Percentiles rank a stretch among this genome's conserved stretches.
These are phyloP conservation scores for Platypus cylindrus DNA, from an alignment of 2,888 invertebrate species.

Conservation along the genomic window DNA sequence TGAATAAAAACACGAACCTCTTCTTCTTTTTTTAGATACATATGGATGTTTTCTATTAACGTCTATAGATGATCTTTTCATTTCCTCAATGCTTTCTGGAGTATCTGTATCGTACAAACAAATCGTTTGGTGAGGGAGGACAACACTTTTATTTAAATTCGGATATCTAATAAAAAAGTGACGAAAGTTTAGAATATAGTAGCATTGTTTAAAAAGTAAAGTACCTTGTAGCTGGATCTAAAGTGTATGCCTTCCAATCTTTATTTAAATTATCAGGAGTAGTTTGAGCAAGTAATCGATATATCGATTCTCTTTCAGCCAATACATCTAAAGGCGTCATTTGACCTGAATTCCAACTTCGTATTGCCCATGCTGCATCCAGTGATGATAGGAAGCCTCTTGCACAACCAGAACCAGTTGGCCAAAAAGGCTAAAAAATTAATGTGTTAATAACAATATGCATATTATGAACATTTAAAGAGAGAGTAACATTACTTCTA, in stretches of 20 bases:
- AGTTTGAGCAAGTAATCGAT: slow-evolving; percentile 65
- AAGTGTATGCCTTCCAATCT: slow-evolving; percentile 74
- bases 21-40: slow-evolving; percentile 51
- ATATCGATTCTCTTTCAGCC: slow-evolving; percentile 86
- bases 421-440: slow-evolving; percentile 85
- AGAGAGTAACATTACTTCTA: slow-evolving; percentile 52
- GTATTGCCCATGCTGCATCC: slow-evolving; percentile 92
- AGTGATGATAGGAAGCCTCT: slow-evolving; percentile 91
- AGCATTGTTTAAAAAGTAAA: too few species aligned
- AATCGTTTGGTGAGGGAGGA: slow-evolving; percentile 64
- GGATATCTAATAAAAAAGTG: slow-evolving; percentile 43
- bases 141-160: slow-evolving; percentile 63
- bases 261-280: slow-evolving; percentile 92
- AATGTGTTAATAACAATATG: too few species aligned
- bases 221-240: slow-evolving; percentile 69
- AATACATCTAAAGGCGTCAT: slow-evolving; percentile 71
- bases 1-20: slow-evolving; percentile 37
- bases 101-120: slow-evolving; percentile 62
- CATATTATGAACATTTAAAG: neutral
- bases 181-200: neutral
- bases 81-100: slow-evolving; percentile 44
- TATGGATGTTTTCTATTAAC: slow-evolving; percentile 30
- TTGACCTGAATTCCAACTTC: slow-evolving; percentile 59
- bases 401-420: slow-evolving; percentile 96
- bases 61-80: slow-evolving; percentile 28